Conservation (phyloP, 2,113 vertebrate species). For the Aspiorhynchus laticeps region DNA sequence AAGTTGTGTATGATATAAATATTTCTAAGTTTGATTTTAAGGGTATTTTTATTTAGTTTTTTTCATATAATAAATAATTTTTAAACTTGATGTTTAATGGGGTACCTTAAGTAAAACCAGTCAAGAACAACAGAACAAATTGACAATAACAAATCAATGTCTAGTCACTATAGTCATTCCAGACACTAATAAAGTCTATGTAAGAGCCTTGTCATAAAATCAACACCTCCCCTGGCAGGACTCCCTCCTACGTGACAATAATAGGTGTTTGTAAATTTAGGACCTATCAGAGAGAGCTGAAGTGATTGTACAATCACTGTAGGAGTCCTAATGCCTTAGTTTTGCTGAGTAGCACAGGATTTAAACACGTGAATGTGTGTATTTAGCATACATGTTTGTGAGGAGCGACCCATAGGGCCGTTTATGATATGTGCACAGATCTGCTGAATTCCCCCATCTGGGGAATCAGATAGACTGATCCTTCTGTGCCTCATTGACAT, state of each 20-base stretch:
- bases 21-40: neutral
- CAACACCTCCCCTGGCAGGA: neutral
- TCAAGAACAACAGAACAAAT: neutral
- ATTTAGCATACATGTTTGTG: neutral
- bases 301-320: neutral
- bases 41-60: neutral
- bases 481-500: slow-evolving; percentile 14
- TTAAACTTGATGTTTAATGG: neutral
- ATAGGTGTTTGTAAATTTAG: neutral
- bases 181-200: neutral
- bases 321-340: neutral
- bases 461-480: slow-evolving; percentile 13
- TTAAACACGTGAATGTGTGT: slow-evolving; percentile 7
- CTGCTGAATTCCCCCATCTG: neutral
- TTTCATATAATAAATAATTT: neutral
- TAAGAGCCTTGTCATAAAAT: neutral
- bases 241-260: neutral
- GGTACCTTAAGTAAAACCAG: neutral
- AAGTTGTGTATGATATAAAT: neutral
- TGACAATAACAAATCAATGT: neutral
- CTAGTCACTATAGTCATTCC: neutral
- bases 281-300: neutral
- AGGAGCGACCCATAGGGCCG: neutral
- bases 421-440: neutral
- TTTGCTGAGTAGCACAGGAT: neutral